Conservation (phyloP, 2,888 invertebrate species). For the Bembecia ichneumoniformis region DNA sequence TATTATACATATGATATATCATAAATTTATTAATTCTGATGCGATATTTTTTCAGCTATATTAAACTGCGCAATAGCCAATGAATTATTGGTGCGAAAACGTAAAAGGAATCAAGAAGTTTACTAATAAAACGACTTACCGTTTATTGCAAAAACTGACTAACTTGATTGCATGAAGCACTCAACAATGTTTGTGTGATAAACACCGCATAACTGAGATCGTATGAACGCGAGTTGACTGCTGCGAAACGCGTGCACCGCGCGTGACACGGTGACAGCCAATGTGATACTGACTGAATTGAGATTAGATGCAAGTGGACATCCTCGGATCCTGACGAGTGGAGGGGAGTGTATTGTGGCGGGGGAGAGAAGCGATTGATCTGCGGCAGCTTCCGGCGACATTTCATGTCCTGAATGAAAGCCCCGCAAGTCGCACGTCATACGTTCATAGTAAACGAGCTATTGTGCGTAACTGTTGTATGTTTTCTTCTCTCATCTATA, state of each 20-base stretch:
- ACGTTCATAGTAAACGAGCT: conserved; percentile 10
- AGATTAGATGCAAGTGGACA: conserved; percentile 25
- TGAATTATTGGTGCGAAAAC: too few species aligned
- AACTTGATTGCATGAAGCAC: conserved; percentile 19
- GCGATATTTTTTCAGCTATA: too few species aligned
- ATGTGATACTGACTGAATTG: conserved; percentile 34
- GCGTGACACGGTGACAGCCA: conserved; percentile 25
- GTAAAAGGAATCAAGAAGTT: too few species aligned
- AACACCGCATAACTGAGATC: conserved; percentile 52
- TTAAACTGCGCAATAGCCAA: conserved; percentile 5
- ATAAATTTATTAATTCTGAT: too few species aligned
- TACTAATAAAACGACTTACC: conserved; percentile 24
- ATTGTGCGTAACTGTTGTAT: too few species aligned
- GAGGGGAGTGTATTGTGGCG: conserved; percentile 14
- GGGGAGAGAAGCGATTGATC: conserved; percentile 55
- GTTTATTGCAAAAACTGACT: conserved; percentile 20
- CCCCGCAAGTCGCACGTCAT: conserved; percentile 29
- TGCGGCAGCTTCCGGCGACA: conserved; percentile 41
- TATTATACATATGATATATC: too few species aligned
- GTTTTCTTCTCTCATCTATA: too few species aligned
- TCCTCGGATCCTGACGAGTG: conserved; percentile 32
- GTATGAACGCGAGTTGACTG: conserved; percentile 19
- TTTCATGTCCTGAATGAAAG: conserved; percentile 49
- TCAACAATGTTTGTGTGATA: conserved; percentile 27
- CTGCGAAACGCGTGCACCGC: conserved; percentile 26